These are phyloP conservation scores for Thunnus maccoyii DNA, from an alignment of 2,113 vertebrate species.

Conservation along the genomic window DNA sequence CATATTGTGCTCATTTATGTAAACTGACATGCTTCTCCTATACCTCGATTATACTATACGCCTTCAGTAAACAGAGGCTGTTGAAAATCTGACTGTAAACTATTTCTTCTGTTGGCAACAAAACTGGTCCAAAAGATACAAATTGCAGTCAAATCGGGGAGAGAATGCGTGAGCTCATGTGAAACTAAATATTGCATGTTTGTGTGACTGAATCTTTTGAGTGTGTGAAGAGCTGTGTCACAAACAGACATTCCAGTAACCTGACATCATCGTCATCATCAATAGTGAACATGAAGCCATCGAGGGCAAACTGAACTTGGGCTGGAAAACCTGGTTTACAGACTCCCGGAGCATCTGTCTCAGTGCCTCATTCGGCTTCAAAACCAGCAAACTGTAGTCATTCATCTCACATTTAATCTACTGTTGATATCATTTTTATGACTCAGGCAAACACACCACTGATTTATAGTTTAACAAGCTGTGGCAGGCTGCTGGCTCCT, in stretches of 20 bases:
- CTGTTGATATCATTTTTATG: not conserved
- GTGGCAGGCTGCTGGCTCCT: not conserved
- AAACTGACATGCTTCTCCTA: too few species aligned
- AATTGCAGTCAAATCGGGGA: too few species aligned
- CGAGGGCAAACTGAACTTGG: not conserved
- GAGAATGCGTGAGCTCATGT: too few species aligned
- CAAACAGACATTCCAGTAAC: not conserved
- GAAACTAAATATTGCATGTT: not conserved
- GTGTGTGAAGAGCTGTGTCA: not conserved
- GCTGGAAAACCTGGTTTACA: not conserved
- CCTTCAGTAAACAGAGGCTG: too few species aligned
- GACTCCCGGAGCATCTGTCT: not conserved
- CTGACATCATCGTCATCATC: constrained; percentile 3
- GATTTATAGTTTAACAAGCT: not conserved
- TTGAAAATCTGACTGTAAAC: too few species aligned
- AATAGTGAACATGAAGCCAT: constrained; percentile 10
- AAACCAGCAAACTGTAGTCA: not conserved
- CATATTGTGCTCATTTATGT: too few species aligned
- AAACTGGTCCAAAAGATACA: too few species aligned
- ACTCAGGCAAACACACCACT: not conserved
- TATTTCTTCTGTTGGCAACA: too few species aligned
- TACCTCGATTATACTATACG: too few species aligned
- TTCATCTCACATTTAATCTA: not conserved
- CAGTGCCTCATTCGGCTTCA: not conserved
- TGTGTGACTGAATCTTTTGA: not conserved